Conservation (phyloP, 2,113 vertebrate genomes). For the Nettapus auritus region DNA sequence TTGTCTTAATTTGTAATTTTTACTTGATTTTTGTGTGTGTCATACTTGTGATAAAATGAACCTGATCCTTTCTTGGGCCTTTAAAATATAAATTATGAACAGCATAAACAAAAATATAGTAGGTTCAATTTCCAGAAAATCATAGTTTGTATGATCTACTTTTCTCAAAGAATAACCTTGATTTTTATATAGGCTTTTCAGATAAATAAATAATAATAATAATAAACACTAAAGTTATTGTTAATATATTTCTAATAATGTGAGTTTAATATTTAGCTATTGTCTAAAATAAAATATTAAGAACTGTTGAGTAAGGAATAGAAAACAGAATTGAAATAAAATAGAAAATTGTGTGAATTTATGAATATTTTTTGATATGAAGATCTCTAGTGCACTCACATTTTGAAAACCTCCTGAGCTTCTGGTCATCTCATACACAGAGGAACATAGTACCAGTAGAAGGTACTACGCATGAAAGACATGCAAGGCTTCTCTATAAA, state of each 20-base stretch:
- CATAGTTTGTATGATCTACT: not conserved
- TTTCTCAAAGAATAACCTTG: not conserved
- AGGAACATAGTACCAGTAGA: not conserved
- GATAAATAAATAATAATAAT: not conserved
- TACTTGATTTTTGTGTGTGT: not conserved
- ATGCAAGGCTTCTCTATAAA: not conserved
- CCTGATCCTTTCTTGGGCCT: not conserved
- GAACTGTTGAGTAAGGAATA: not conserved
- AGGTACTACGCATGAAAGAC: not conserved
- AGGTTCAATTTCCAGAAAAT: not conserved
- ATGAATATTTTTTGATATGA: not conserved
- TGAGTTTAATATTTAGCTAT: not conserved
- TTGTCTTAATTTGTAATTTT: not conserved
- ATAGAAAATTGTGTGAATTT: not conserved
- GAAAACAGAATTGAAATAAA: not conserved
- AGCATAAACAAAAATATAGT: not conserved
- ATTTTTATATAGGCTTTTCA: not conserved
- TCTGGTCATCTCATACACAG: not conserved
- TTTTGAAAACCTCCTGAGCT: not conserved
- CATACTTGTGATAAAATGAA: not conserved
- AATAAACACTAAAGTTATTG: not conserved
- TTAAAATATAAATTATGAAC: not conserved
- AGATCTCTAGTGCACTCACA: not conserved
- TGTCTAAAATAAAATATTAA: not conserved
- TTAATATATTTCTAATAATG: not conserved